phyloP scores from a whole-genome alignment of 2,888 invertebrate genomes.

The Polyommatus icarus region DNA sequence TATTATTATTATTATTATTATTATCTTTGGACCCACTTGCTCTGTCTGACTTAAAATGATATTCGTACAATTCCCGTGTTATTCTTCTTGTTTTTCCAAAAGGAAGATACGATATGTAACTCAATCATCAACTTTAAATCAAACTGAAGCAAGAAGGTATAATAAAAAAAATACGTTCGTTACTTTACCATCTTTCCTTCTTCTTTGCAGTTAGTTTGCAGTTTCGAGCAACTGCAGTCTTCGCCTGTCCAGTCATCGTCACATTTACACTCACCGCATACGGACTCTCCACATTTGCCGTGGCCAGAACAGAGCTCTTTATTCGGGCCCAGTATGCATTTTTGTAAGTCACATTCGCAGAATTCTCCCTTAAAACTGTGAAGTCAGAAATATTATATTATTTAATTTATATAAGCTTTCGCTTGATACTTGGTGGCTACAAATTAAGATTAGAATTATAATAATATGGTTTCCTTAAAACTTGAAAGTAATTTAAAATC shows the following conservation, averaged over 20 bases:
- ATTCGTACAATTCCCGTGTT: neutral
- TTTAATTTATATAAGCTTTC: neutral
- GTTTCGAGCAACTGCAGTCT: conserved; percentile 60
- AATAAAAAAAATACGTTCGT: neutral
- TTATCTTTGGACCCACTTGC: neutral
- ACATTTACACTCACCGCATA: conserved; percentile 78
- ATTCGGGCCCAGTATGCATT: conserved; percentile 49
- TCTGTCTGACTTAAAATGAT: neutral
- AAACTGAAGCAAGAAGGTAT: neutral
- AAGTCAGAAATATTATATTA: conserved; percentile 16
- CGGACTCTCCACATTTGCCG: conserved; percentile 82
- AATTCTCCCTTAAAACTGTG: conserved; percentile 53
- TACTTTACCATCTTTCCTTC: conserved; percentile 46
- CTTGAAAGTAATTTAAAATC: neutral
- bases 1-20: too few species aligned
- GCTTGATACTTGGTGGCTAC: neutral
- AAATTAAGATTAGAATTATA: neutral
- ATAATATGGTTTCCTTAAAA: neutral
- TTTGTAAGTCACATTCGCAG: conserved; percentile 60
- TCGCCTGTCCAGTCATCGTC: conserved; percentile 56
- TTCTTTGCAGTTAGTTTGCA: conserved; percentile 29
- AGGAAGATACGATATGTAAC: neutral
- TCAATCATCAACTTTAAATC: neutral
- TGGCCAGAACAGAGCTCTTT: conserved; percentile 74
- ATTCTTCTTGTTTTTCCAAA: too few species aligned